These are phyloP conservation scores for Pseudachorutes palmiensis DNA, from an alignment of 1,140 invertebrate species.

Conservation along the genomic window DNA sequence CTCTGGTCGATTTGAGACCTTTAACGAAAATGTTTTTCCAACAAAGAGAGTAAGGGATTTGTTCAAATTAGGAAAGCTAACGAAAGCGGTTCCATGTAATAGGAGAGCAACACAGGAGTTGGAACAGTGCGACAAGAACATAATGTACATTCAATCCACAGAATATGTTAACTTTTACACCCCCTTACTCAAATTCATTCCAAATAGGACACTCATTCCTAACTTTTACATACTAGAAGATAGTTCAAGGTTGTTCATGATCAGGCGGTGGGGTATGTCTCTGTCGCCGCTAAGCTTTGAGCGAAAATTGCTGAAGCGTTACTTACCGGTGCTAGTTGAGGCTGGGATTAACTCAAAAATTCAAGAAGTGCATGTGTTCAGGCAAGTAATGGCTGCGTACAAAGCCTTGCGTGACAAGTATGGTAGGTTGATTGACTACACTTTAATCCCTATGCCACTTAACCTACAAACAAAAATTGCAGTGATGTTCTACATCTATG, in stretches of 20 bases:
- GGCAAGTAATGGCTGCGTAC: neutral
- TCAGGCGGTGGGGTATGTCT: neutral
- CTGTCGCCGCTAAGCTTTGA: neutral
- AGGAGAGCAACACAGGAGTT: no score
- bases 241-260: neutral
- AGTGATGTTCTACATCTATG: neutral
- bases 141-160: no score
- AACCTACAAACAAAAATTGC: neutral
- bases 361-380: neutral
- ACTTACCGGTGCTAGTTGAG: neutral
- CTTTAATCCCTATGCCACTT: neutral
- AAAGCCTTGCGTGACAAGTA: neutral
- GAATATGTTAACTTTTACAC: neutral
- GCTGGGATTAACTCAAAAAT: neutral
- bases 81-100: no score
- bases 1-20: no score
- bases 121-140: no score
- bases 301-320: neutral
- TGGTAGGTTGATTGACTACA: neutral
- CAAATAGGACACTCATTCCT: neutral
- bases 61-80: no score
- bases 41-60: no score
- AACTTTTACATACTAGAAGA: neutral
- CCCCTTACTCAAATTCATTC: neutral
- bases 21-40: no score